phyloP scores from a whole-genome alignment of 2,113 vertebrate genomes.

The Oncorhynchus clarkii region DNA sequence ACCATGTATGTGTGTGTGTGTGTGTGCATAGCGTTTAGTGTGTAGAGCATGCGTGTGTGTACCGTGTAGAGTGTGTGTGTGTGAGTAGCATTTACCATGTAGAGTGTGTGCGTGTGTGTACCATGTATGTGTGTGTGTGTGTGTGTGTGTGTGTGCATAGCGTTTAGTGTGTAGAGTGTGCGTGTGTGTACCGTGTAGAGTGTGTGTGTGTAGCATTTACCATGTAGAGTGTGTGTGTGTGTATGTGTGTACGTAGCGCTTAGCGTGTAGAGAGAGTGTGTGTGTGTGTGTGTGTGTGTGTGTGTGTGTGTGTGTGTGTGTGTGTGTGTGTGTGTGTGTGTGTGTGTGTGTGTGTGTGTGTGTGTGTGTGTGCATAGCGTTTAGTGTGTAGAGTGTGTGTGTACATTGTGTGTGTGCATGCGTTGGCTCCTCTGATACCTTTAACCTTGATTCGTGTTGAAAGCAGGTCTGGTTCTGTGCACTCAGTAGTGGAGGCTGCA shows the following conservation, averaged over 20 bases:
- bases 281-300: neutral
- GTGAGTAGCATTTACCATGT: neutral
- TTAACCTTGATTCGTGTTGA: constrained; percentile 46
- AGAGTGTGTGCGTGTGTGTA: neutral
- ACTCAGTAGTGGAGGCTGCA: constrained; percentile 36
- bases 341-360: neutral
- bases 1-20: neutral
- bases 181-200: neutral
- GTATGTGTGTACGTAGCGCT: too few relatives aligned
- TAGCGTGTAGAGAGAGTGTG: neutral
- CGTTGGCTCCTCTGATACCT: constrained; percentile 8
- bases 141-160: neutral
- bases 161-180: constrained; percentile 4
- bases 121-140: neutral
- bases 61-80: neutral
- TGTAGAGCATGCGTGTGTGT: neutral
- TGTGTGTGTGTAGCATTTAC: too few relatives aligned
- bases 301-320: neutral
- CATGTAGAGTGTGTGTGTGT: neutral
- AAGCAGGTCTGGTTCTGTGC: constrained; percentile 31
- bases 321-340: constrained; percentile 7
- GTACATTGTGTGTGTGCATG: neutral
- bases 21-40: neutral
- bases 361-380: too few relatives aligned
- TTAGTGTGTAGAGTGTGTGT: constrained; percentile 2